These are phyloP conservation scores for Stenodema calcarata DNA, from an alignment of 2,888 invertebrate species.

Conservation along the genomic window DNA sequence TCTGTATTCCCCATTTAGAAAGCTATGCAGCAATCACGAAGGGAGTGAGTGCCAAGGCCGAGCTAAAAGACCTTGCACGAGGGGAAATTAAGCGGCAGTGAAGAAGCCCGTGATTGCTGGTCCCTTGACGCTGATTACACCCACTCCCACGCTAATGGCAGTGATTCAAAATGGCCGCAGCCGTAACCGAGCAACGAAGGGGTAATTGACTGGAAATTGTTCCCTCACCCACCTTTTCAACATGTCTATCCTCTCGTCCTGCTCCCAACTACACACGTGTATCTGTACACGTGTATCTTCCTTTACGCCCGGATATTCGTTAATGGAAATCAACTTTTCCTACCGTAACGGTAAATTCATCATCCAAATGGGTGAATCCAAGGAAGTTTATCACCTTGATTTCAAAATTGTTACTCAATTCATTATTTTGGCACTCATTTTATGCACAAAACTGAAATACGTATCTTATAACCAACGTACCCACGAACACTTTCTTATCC, in stretches of 20 bases:
- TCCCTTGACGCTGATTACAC: conserved; percentile 38
- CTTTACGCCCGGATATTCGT: not conserved
- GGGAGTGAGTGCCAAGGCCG: not conserved
- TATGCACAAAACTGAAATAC: too few species aligned
- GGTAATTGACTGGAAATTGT: not conserved
- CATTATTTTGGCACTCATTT: too few species aligned
- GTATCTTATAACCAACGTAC: too few species aligned
- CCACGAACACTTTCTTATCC: too few species aligned
- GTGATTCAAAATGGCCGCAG: conserved; percentile 34
- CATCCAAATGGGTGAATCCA: not conserved
- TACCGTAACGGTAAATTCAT: not conserved
- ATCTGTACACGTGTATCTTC: not conserved
- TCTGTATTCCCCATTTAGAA: too few species aligned
- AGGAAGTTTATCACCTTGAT: too few species aligned
- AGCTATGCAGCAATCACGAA: not conserved
- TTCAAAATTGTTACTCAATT: too few species aligned
- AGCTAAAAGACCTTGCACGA: not conserved
- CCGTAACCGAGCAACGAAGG: conserved; percentile 22
- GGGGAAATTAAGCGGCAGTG: not conserved
- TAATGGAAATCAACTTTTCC: not conserved
- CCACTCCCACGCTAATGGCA: conserved; percentile 35
- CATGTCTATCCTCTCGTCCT: not conserved
- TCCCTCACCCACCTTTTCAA: not conserved
- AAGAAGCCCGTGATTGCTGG: not conserved
- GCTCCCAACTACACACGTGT: not conserved